Percentiles rank a stretch among this genome's conserved stretches.
phyloP scores from a whole-genome alignment of 1,140 invertebrate genomes.

The Drosophila athabasca region DNA sequence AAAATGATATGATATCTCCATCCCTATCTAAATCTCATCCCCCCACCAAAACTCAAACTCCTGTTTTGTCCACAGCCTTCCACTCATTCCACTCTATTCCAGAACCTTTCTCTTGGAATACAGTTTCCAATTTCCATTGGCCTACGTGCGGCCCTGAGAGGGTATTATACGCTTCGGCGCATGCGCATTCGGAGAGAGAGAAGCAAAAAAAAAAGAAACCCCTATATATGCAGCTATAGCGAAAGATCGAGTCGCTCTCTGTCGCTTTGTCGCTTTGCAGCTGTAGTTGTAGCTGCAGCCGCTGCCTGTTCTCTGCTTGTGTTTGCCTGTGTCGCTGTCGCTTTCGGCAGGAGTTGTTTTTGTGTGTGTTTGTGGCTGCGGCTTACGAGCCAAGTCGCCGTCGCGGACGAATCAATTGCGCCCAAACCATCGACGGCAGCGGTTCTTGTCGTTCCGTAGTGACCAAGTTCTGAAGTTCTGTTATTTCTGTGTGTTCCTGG shows the following conservation, averaged over 20 bases:
- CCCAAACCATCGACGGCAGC: constrained; percentile 66
- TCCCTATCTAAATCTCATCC: neutral
- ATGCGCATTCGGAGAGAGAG: constrained; percentile 8
- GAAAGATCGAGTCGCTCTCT: constrained; percentile 52
- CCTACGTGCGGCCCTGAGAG: constrained; percentile 6
- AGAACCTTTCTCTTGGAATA: neutral
- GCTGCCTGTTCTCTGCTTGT: constrained; percentile 9
- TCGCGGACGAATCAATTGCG: constrained; percentile 70
- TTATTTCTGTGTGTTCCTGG: constrained; percentile 10
- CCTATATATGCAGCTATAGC: constrained; percentile 2
- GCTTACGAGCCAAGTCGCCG: constrained; percentile 63
- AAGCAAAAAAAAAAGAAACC: constrained; percentile 7
- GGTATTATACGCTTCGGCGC: constrained; percentile 47
- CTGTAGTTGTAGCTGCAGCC: constrained; percentile 24
- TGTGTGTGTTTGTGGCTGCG: constrained; percentile 27
- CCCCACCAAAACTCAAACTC: neutral
- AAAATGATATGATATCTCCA: too few relatives aligned
- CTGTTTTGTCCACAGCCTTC: constrained; percentile 2
- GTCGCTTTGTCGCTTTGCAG: constrained; percentile 23
- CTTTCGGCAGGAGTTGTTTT: constrained; percentile 46
- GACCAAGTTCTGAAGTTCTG: constrained; percentile 25
- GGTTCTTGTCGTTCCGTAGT: constrained; percentile 51
- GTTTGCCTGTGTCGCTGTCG: constrained; percentile 7
- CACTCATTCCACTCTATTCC: constrained; percentile 2
- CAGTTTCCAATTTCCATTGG: neutral